phyloP scores from a whole-genome alignment of 1,140 invertebrate species.

The Drosophila sp. region DNA sequence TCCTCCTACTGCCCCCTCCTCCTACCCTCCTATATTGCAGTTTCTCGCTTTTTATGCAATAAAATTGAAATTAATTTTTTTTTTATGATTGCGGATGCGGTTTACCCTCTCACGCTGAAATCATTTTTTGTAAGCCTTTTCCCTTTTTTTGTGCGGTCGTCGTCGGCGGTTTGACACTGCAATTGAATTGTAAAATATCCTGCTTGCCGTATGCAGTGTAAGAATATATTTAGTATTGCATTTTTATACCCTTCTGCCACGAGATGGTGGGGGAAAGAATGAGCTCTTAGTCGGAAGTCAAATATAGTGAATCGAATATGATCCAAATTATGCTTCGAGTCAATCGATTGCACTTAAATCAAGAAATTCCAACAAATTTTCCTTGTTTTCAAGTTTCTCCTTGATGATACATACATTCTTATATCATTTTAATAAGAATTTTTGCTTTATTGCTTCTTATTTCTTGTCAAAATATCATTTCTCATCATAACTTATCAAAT shows the following conservation, averaged over 20 bases:
- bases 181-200: constrained; percentile 73
- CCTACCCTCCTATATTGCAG: not conserved
- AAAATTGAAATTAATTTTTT: constrained; percentile 82
- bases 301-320: too few species aligned
- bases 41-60: constrained; percentile 51
- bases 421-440: too few species aligned
- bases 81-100: constrained; percentile 75
- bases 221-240: not conserved
- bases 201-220: constrained; percentile 32
- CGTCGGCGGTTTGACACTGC: constrained; percentile 55
- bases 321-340: too few species aligned
- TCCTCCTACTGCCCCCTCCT: not conserved
- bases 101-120: constrained; percentile 27
- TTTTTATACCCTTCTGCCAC: not conserved
- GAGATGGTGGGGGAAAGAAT: too few species aligned
- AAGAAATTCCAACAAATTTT: too few species aligned
- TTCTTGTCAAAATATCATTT: too few species aligned
- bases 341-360: too few species aligned
- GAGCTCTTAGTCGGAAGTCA: too few species aligned
- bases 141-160: not conserved
- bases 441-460: too few species aligned
- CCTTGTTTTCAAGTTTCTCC: too few species aligned
- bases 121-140: constrained; percentile 19
- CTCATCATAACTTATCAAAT: too few species aligned
- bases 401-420: too few species aligned